Evolutionary conservation across 2,797 vertebrate genomes (phyloP).

Genomic region (Fringilla coelebs): DNA sequence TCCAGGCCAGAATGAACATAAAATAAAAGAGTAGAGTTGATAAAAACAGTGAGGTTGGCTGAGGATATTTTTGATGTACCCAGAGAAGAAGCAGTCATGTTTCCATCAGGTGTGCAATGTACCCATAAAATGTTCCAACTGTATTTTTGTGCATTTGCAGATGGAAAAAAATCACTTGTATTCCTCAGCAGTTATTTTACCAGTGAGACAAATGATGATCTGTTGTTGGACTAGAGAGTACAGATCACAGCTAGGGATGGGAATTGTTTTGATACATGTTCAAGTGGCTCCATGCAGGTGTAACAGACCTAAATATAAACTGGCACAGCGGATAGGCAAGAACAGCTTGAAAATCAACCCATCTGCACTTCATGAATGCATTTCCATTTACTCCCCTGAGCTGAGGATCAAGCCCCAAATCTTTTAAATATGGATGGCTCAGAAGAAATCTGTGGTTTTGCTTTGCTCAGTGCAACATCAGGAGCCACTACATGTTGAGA

Average conservation of each 20-base stretch:
- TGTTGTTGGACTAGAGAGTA: constrained; percentile 27
- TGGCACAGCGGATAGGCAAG: background rate
- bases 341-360: background rate
- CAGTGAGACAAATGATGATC: constrained; percentile 20
- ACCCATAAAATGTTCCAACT: constrained; percentile 22
- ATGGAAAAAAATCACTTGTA: background rate
- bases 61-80: constrained; percentile 4
- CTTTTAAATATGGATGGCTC: background rate
- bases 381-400: background rate
- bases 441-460: background rate
- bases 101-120: constrained; percentile 38
- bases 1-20: background rate
- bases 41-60: constrained; percentile 16
- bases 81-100: constrained; percentile 5
- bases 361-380: background rate
- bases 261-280: constrained; percentile 22
- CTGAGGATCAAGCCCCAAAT: background rate
- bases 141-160: constrained; percentile 33
- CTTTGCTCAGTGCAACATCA: background rate
- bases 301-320: constrained; percentile 21
- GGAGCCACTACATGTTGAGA: background rate
- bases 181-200: constrained; percentile 41
- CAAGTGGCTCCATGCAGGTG: constrained; percentile 29
- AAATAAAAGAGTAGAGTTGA: background rate
- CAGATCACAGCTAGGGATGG: background rate